phyloP scores from a whole-genome alignment of 1,140 invertebrate species.

The Eueides isabella region DNA sequence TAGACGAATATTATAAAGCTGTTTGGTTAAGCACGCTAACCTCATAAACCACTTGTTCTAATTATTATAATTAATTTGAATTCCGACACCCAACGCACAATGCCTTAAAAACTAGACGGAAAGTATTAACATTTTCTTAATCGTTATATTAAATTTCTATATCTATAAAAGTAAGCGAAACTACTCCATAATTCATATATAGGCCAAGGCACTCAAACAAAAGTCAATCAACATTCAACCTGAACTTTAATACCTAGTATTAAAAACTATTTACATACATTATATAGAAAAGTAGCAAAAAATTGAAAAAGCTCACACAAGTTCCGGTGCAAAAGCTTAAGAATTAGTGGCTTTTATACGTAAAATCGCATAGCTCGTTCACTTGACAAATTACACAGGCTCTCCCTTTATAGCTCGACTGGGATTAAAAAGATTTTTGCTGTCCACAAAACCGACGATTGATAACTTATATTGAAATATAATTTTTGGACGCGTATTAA shows the following conservation, averaged over 20 bases:
- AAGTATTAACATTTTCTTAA: too few species aligned
- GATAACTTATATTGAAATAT: slow-evolving; percentile 16
- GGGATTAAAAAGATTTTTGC: slow-evolving; percentile 39
- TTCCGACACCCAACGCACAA: too few species aligned
- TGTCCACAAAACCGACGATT: slow-evolving; percentile 26
- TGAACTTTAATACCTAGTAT: too few species aligned
- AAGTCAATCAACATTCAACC: too few species aligned
- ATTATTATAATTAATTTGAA: too few species aligned
- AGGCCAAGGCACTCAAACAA: too few species aligned
- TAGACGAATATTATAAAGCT: too few species aligned
- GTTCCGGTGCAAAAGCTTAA: neutral
- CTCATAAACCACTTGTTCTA: too few species aligned
- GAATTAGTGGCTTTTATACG: slow-evolving; percentile 31
- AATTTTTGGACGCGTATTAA: slow-evolving; percentile 10
- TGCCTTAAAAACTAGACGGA: too few species aligned
- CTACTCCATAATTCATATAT: neutral
- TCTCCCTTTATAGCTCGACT: slow-evolving; percentile 34
- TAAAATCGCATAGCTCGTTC: slow-evolving; percentile 37
- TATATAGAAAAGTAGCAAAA: neutral
- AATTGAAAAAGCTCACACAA: neutral
- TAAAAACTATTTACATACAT: neutral
- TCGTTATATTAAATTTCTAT: too few species aligned
- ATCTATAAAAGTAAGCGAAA: neutral
- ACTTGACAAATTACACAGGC: slow-evolving; percentile 39
- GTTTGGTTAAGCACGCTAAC: too few species aligned